These are phyloP conservation scores for Eurystomus gularis DNA, from an alignment of 2,113 vertebrate genomes.

Conservation along the genomic window DNA sequence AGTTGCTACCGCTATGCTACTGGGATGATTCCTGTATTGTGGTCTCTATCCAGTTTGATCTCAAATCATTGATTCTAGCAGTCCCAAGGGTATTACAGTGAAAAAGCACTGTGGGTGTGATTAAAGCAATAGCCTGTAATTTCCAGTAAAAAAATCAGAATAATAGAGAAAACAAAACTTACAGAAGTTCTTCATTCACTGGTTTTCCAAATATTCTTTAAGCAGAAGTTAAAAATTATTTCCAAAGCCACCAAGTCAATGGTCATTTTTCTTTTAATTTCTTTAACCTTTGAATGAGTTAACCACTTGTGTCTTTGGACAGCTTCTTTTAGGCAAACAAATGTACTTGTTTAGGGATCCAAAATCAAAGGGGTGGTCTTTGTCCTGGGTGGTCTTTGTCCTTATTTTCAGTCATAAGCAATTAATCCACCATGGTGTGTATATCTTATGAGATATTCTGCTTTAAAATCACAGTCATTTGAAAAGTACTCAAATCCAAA, in stretches of 20 bases:
- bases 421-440: neutral
- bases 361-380: neutral
- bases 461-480: neutral
- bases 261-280: neutral
- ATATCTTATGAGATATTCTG: neutral
- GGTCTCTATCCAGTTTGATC: neutral
- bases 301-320: neutral
- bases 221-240: neutral
- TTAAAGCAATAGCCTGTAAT: neutral
- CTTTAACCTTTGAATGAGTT: neutral
- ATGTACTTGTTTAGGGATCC: neutral
- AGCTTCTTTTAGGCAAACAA: neutral
- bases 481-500: neutral
- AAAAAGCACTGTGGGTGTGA: neutral
- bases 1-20: neutral
- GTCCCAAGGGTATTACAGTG: neutral
- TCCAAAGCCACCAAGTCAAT: neutral
- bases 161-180: neutral
- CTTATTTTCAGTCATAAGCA: neutral
- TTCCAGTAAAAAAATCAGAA: neutral
- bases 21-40: neutral
- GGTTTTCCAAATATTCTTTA: neutral
- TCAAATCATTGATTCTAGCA: neutral
- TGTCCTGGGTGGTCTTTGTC: neutral
- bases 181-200: neutral